Conservation (phyloP, 2,888 invertebrate genomes). For the Cotesia congregata region DNA sequence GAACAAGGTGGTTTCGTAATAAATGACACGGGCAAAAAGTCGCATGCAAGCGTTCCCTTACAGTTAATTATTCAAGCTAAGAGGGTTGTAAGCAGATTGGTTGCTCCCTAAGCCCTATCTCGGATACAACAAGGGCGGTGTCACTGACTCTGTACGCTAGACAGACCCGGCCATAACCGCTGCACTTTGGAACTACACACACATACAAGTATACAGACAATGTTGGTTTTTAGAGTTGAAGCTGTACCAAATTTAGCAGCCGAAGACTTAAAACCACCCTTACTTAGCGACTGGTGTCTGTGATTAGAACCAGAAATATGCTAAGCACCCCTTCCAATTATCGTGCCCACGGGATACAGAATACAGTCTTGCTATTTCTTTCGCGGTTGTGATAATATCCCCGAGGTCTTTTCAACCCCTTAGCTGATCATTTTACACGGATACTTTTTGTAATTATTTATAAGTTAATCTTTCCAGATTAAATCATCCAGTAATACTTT, state of each 20-base stretch:
- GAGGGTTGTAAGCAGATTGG: slow-evolving; percentile 70
- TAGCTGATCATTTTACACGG: neutral
- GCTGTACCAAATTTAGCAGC: slow-evolving; percentile 16
- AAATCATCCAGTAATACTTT: neutral
- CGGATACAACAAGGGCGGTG: slow-evolving; percentile 43
- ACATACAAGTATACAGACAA: slow-evolving; percentile 18
- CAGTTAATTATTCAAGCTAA: slow-evolving; percentile 70
- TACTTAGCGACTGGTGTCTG: slow-evolving; percentile 60
- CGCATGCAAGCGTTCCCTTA: slow-evolving; percentile 51
- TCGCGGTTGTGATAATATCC: slow-evolving; percentile 14
- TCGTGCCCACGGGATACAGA: slow-evolving; percentile 47
- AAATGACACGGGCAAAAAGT: slow-evolving; percentile 65
- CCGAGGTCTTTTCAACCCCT: neutral
- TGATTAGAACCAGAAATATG: slow-evolving; percentile 65
- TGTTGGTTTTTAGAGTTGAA: slow-evolving; percentile 21
- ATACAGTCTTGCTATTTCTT: slow-evolving; percentile 28
- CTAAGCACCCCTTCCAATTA: slow-evolving; percentile 62
- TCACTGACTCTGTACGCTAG: slow-evolving; percentile 30
- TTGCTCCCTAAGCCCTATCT: slow-evolving; percentile 66
- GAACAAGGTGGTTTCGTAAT: slow-evolving; percentile 66
- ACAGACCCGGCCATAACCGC: slow-evolving; percentile 35
- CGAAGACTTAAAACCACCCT: slow-evolving; percentile 61
- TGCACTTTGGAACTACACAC: slow-evolving; percentile 39
- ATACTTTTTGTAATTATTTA: neutral
- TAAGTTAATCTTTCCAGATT: neutral